Percentiles rank a stretch among this genome's conserved stretches.
Conservation (phyloP, 1,140 invertebrate species). For the Drosophila pruinosa region DNA sequence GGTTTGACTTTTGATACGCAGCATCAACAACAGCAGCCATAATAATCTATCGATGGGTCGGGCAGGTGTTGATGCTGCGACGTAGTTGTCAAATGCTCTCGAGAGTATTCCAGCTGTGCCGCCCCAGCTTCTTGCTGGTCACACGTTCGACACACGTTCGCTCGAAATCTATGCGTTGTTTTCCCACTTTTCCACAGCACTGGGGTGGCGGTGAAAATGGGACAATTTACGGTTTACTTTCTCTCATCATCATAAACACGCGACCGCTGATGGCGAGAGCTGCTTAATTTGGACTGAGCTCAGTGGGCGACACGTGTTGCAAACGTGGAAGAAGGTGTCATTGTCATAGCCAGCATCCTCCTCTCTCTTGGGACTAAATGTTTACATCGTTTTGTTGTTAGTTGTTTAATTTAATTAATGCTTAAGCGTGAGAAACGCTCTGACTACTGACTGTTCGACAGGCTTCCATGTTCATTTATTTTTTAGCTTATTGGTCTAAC, state of each 20-base stretch:
- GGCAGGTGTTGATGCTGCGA: conserved; percentile 26
- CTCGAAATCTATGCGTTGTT: conserved; percentile 70
- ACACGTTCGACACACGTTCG: conserved; percentile 66
- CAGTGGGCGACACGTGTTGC: conserved; percentile 60
- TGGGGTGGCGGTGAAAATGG: conserved; percentile 23
- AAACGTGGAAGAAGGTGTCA: conserved; percentile 52
- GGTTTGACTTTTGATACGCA: conserved; percentile 24
- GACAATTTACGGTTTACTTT: conserved; percentile 74
- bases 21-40: no score
- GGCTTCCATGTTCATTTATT: neutral
- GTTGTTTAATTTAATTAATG: conserved; percentile 78
- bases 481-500: conserved; percentile 48
- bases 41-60: neutral
- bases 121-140: conserved; percentile 29
- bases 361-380: conserved; percentile 43
- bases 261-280: conserved; percentile 47
- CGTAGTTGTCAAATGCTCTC: conserved; percentile 14
- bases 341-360: neutral
- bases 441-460: neutral
- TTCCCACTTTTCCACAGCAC: conserved; percentile 13
- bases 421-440: conserved; percentile 57
- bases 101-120: neutral
- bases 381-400: conserved; percentile 72
- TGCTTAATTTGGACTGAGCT: conserved; percentile 64
- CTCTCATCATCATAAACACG: conserved; percentile 74